Evolutionary conservation across 2,113 vertebrate genomes (phyloP).

Genomic region (Tinamus guttatus): DNA sequence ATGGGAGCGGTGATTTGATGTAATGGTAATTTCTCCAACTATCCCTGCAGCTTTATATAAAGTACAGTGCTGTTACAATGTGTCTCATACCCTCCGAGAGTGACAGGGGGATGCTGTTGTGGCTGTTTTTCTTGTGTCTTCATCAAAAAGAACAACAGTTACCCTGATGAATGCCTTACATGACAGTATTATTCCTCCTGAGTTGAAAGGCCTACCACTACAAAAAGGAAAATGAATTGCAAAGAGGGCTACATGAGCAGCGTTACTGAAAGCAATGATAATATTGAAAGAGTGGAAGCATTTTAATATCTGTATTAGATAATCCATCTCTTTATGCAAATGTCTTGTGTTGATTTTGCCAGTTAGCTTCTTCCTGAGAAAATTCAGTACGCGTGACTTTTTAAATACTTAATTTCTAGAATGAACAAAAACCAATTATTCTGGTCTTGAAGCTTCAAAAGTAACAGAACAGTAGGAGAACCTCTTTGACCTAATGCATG

Average conservation of each 20-base stretch:
- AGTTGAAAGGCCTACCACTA: background rate
- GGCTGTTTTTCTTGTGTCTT: accelerated
- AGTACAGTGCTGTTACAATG: background rate
- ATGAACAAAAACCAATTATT: background rate
- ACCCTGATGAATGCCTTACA: background rate
- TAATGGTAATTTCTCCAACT: background rate
- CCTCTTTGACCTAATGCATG: background rate
- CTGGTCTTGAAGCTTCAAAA: background rate
- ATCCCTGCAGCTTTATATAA: background rate
- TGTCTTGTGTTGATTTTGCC: background rate
- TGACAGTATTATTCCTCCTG: background rate
- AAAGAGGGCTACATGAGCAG: background rate
- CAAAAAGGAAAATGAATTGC: background rate
- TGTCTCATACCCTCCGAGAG: background rate
- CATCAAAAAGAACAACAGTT: background rate
- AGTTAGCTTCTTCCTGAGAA: background rate
- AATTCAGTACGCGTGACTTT: background rate
- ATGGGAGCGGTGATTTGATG: background rate
- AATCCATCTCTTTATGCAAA: background rate
- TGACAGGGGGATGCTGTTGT: background rate
- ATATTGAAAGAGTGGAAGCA: background rate
- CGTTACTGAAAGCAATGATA: background rate
- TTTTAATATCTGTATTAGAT: background rate
- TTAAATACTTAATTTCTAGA: background rate
- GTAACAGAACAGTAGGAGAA: background rate